Evolutionary conservation across 2,797 vertebrate species (phyloP), one percentile per base, ranked within the genome.

Genomic region (Galago senegalensis): DNA sequence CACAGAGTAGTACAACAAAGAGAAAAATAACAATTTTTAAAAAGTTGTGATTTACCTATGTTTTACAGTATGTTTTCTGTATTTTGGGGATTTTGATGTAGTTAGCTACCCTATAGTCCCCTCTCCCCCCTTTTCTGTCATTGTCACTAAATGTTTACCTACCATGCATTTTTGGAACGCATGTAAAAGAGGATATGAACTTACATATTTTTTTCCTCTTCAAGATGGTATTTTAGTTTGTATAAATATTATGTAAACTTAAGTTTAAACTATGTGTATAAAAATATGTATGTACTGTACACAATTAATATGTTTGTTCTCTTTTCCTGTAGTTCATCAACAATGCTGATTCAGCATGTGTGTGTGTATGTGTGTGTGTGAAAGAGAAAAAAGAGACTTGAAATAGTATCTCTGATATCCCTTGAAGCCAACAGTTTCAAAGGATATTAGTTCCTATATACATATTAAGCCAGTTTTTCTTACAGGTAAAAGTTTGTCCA

Each of bases 401-500:
- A 92, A 98, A 97, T 96, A 94, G 6, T 89, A 37, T 34, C 23
- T 83, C 1, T 96, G 95, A 10, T 91, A 37, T 37, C 23, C 81
- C 0, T 92, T 93, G 95, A 94, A 92, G 94, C 16, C 31, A 97
- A 1, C 73, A 77, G 34, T 98, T 98, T 97, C 46, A 96, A 97
- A 89, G 85, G 95, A 87, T 94, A 96, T 91, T 97, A 97, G 96
- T 97, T 73, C 63, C 43, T 73, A 5, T 97, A 70, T 87, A 81
- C 40, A 87, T 94, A 92, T 93, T 97, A 89, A 95, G 43, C 18
- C 49, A 95, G 10, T 46, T 94, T 87, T 97, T 98, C 80, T 93
- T 97, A 61, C 82, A 97, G 96, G 87, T 80, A 83, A 98, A 97
- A 98, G 97, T 98, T 98, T 98, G 95, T 95, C 23, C 12, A 92